phyloP scores from a whole-genome alignment of 2,888 invertebrate species.

The Thecophora atra region DNA sequence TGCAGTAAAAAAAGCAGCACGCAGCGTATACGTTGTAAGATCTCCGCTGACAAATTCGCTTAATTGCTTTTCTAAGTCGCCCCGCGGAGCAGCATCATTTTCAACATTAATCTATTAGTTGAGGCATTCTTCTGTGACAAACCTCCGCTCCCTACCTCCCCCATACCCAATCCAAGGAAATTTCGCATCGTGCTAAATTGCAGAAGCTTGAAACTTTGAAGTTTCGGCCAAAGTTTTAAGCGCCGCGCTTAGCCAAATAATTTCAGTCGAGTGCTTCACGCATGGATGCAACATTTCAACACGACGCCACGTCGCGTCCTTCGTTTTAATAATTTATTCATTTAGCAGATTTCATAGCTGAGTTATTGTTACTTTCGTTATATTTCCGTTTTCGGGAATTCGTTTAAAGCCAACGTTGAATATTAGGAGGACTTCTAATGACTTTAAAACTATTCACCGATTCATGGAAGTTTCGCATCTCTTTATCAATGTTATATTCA shows the following conservation, averaged over 20 bases:
- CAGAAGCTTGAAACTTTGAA: background rate
- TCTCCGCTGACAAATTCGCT: constrained; percentile 15
- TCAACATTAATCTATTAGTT: background rate
- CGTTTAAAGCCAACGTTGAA: background rate
- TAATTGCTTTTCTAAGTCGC: constrained; percentile 18
- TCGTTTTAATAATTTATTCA: background rate
- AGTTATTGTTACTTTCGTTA: background rate
- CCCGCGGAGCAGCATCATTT: background rate
- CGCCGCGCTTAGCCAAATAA: background rate
- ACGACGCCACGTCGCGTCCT: no score
- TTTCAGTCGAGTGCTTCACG: background rate
- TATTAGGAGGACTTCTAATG: background rate
- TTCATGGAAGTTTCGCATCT: no score
- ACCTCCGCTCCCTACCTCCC: background rate
- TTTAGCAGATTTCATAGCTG: background rate
- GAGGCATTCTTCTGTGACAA: background rate
- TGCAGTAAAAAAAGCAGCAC: background rate
- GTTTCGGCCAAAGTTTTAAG: background rate
- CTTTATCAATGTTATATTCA: no score
- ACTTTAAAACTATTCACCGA: background rate
- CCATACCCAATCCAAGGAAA: background rate
- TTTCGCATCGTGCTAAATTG: background rate
- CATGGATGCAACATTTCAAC: background rate
- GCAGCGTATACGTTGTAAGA: background rate
- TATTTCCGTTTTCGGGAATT: background rate